A percentile compares a stretch with the other conserved stretches of the same genome.
These are phyloP conservation scores for Deilephila porcellus DNA, from an alignment of 2,888 invertebrate genomes.

Conservation along the genomic window DNA sequence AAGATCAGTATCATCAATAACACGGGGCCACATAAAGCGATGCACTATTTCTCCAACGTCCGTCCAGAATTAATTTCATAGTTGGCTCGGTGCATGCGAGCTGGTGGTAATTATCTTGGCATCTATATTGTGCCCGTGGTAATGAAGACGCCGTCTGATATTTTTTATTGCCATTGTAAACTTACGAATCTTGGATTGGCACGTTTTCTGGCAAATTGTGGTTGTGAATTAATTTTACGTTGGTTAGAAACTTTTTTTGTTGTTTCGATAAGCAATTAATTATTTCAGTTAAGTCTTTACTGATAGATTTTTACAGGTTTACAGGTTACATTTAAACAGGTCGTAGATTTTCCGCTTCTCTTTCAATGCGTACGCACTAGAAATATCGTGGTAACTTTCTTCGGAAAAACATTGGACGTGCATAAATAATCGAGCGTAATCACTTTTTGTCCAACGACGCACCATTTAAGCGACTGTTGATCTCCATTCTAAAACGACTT, in stretches of 20 bases:
- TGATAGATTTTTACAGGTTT: too few species aligned
- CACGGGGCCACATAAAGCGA: conserved; percentile 46
- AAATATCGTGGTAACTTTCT: conserved; percentile 49
- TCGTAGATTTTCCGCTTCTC: conserved; percentile 28
- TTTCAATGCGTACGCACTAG: conserved; percentile 36
- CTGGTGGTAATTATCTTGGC: conserved; percentile 68
- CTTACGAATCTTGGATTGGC: conserved; percentile 50
- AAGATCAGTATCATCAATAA: conserved; percentile 44
- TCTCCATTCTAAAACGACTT: conserved; percentile 47
- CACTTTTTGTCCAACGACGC: conserved; percentile 69
- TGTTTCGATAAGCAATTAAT: background rate
- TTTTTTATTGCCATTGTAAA: conserved; percentile 63
- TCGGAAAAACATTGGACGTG: conserved; percentile 64
- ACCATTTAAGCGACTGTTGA: conserved; percentile 73
- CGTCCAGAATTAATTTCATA: conserved; percentile 64
- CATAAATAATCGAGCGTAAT: conserved; percentile 77
- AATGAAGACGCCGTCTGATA: conserved; percentile 75
- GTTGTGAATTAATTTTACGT: background rate
- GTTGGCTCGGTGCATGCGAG: conserved; percentile 51
- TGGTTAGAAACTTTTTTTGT: background rate
- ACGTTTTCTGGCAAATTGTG: conserved; percentile 33
- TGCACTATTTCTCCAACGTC: conserved; percentile 63
- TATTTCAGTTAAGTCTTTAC: too few species aligned
- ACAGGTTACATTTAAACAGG: background rate
- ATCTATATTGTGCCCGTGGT: conserved; percentile 65